Evolutionary conservation across 1,140 invertebrate genomes (phyloP), one percentile per base, ranked within the genome.

Genomic region (Whitmania pigra): DNA sequence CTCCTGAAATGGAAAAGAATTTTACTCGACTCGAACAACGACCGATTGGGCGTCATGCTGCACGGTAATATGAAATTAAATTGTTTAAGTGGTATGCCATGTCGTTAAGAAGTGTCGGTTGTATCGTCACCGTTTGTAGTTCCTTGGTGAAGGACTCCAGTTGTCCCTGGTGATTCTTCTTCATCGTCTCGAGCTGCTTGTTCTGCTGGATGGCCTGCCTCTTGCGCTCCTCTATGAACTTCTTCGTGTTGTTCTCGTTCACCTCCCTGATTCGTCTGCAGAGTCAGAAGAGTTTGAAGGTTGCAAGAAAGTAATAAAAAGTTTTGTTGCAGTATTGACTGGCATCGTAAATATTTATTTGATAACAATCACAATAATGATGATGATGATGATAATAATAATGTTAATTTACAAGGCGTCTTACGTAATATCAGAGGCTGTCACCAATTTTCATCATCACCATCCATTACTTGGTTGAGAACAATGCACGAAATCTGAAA

Each of bases 181-280:
- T 92, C 53, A 99, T 84, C 79, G 93, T 92, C 77, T 99, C 94
- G 79, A 91, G 92, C 80, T 98, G 94, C 75, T 93, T 89, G 71
- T 87, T 88, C 79, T 97, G 94, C 78, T 94, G 91, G 76, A 93
- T 90, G 71, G 90, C 89, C n/a, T 86, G 83, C 49, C 85, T 82
- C 78, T 92, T 97, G 68, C 93, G 86, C 82, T 99, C 95, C 77
- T 99, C 96, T 85, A 98, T 90, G 79, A 99, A 99, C 78, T 94
- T 93, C 82, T 99, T 99, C 22, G 94, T 95, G 80, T 99, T 99
- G 79, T 97, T 98, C 78, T 97, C 93, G 78, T 97, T 96, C 77
- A 98, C 92, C 82, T 99, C 96, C 73, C 93, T 86, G 54, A 87
- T 80, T 54, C 86, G 78, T 76, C 85, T 85, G 66, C n/a, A 76